phyloP scores from a whole-genome alignment of 2,113 vertebrate species.

The Anthoscopus minutus region DNA sequence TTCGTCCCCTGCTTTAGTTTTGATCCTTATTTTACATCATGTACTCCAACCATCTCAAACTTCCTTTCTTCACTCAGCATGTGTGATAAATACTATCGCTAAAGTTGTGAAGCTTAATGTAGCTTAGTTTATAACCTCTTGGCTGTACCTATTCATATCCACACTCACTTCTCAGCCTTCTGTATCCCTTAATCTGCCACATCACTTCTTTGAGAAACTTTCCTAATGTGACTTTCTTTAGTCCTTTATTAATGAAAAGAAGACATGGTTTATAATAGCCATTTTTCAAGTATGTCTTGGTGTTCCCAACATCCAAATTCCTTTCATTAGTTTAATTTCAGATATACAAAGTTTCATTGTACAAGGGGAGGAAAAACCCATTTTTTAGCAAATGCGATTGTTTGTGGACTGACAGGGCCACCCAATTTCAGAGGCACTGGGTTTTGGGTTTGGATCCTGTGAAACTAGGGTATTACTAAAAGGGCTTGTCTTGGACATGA shows the following conservation, averaged over 20 bases:
- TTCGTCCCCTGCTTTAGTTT: not conserved
- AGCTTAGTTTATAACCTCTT: slow-evolving; percentile 5
- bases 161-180: not conserved
- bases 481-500: not conserved
- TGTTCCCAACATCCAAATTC: not conserved
- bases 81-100: not conserved
- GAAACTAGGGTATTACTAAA: not conserved
- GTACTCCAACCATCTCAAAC: not conserved
- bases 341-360: not conserved
- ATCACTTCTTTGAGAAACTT: not conserved
- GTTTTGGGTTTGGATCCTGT: not conserved
- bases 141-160: not conserved
- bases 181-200: not conserved
- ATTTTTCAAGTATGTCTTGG: slow-evolving; percentile 36
- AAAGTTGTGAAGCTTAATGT: not conserved
- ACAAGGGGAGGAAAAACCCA: not conserved
- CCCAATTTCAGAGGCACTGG: not conserved
- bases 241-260: slow-evolving; percentile 20
- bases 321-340: slow-evolving; percentile 18
- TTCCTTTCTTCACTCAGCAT: not conserved
- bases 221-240: not conserved
- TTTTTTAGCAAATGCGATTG: not conserved
- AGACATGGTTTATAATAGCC: slow-evolving; percentile 13
- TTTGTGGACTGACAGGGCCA: not conserved
- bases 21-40: not conserved